A percentile compares a stretch with the other conserved stretches of the same genome.
Evolutionary conservation across 2,113 vertebrate species (phyloP).

Genomic region (Bostrychus sinensis): DNA sequence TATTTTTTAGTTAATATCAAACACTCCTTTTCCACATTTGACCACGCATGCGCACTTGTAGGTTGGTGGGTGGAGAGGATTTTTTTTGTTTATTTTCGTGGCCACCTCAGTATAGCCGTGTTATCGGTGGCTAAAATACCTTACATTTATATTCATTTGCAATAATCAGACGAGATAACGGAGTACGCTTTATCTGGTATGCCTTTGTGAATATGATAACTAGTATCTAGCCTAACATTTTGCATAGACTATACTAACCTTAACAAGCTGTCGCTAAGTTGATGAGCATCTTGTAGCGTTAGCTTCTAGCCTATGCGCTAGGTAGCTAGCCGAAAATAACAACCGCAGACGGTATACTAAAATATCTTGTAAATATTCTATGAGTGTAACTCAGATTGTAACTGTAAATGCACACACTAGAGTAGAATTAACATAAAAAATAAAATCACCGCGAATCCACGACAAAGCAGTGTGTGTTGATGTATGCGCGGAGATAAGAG

Average conservation of each 20-base stretch:
- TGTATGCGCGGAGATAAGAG: background rate
- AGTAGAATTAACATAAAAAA: background rate
- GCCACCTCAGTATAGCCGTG: constrained; percentile 17
- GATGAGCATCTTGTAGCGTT: constrained; percentile 21
- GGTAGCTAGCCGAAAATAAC: constrained; percentile 22
- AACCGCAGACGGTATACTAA: constrained; percentile 9
- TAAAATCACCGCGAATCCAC: constrained; percentile 31
- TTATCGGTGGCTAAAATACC: background rate
- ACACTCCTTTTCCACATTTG: background rate
- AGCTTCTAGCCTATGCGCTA: constrained; percentile 45
- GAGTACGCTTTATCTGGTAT: background rate
- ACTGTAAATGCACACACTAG: background rate
- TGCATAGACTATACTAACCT: background rate
- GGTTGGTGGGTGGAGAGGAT: constrained; percentile 50
- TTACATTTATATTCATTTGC: no score
- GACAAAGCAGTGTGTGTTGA: background rate
- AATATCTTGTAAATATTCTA: background rate
- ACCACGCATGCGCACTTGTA: constrained; percentile 24
- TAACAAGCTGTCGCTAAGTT: constrained; percentile 34
- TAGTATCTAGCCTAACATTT: background rate
- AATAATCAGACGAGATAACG: background rate
- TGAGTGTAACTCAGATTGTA: background rate
- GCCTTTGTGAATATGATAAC: background rate
- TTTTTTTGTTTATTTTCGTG: constrained; percentile 72
- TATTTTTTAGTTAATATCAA: no score